Evolutionary conservation across 2,797 vertebrate genomes (phyloP), one percentile per base, ranked within the genome.

Genomic region (Pachyuromys duprasi): DNA sequence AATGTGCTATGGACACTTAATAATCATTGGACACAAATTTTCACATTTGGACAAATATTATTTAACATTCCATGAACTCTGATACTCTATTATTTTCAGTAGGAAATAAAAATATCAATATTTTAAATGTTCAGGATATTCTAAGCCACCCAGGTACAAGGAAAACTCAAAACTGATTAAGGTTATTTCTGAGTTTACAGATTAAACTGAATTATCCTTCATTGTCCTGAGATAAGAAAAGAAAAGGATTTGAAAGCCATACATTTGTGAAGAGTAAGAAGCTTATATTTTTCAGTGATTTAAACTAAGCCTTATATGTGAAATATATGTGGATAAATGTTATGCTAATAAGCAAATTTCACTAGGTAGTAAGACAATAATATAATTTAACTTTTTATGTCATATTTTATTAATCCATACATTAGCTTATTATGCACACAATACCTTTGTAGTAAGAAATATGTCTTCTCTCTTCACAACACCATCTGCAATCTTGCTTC

Each of bases 381-480:
- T 5, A 17, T 24, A 67, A 83, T 60, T 62, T 8, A 36, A 2
- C 28, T 82, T 22, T 36, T 20, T 11, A 17, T 17, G 45, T 39
- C 28, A 17, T 3, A n/a, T 36, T 83, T 20, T 6, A 55, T 18
- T 57, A 69, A 36, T 17, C 17, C 33, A 31, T 42, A 31, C 33
- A 57, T 11, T 31, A 8, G 3, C 84, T 15, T 80, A 42, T 20
- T 11, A 13, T 17, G 67, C 60, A 63, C 33, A 82, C 22, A 82
- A 22, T 75, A 92, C 98, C 98, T 99, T 99, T 96, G 98, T 99
- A 96, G 98, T 98, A 1, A 98, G 42, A 13, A 99, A 99, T 11
- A 99, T 96, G 2, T 99, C 98, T 39, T 99, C 98, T 91, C 97
- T 76, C 86, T 98, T 99, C 39, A 99, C 97, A 24, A 86, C 67